Base-by-base conservation (phyloP, 2,113 vertebrate genomes). In the Columba livia region DNA sequence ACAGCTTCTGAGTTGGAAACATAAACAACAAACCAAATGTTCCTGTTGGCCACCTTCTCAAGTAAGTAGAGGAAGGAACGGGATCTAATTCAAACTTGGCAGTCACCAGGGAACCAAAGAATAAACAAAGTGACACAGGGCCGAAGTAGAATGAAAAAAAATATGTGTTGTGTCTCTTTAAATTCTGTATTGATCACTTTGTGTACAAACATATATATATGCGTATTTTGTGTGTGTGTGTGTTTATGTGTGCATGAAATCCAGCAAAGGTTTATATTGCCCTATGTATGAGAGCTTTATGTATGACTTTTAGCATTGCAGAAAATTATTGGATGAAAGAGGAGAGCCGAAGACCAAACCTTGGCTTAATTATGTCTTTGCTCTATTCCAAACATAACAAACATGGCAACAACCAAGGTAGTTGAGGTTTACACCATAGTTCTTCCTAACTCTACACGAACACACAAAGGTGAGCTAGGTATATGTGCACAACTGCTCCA, bases 21-120 rank as follows among this genome's bases (percentile, higher is more conserved):
- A 94, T 70, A 96, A 95, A 93, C 69, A 89, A 80, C 20, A 94
- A 79, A 92, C 47, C 3, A 36, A 77, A 26, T 66, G 56, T 36
- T 92, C 66, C 56, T 74, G 69, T 44, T 87, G 79, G 74, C 47
- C 48, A 77, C 66, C 42, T 90, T 92, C 62, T 93, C 66, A 81
- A 88, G 53, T 38, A 62, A 79, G 51, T 21, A 92, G 32, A 12
- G 40, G 31, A 87, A 94, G 58, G 32, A 87, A 94, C 40, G 28
- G 64, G 51, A 78, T 88, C 79, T 81, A 65, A 17, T 66, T 74
- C 79, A 92, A 85, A 73, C 34, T 34, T 81, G 32, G 28, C 38
- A 79, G 31, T 95, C 58, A 64, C 58, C 19, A 88, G 44, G 77
- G 51, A 94, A 94, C 51, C 36, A 53, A 82, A 79, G 56, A 60